Percentiles rank a stretch among this genome's conserved stretches.
These are phyloP conservation scores for Copidosoma floridanum DNA, from an alignment of 1,140 invertebrate species.

Conservation along the genomic window DNA sequence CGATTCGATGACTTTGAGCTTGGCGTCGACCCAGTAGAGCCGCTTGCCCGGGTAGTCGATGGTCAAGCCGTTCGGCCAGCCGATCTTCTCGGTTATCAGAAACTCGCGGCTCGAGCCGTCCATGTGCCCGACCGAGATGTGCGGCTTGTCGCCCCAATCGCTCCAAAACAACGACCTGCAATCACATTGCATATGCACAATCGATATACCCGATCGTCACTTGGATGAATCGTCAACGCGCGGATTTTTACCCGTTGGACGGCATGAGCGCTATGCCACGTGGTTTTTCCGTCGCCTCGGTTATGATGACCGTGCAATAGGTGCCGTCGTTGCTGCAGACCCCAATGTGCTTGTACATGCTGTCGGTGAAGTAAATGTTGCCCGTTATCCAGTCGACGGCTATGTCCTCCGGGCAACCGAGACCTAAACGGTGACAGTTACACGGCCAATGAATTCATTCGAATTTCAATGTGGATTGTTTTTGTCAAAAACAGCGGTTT, in stretches of 20 bases:
- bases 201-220: too few species aligned
- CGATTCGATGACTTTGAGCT: conserved; percentile 71
- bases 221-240: too few species aligned
- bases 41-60: conserved; percentile 81
- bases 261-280: conserved; percentile 65
- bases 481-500: conserved; percentile 12
- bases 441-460: too few species aligned
- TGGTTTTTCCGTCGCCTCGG: conserved; percentile 61
- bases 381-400: conserved; percentile 79
- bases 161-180: conserved; percentile 80
- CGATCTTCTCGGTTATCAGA: conserved; percentile 58
- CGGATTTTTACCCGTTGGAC: conserved; percentile 56
- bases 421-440: conserved; percentile 59
- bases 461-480: too few species aligned
- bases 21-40: conserved; percentile 78
- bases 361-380: conserved; percentile 81
- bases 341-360: conserved; percentile 67
- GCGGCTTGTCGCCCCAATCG: conserved; percentile 73
- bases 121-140: conserved; percentile 80
- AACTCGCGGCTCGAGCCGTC: conserved; percentile 69
- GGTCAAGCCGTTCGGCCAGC: conserved; percentile 87
- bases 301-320: conserved; percentile 64
- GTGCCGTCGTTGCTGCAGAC: conserved; percentile 68
- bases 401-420: conserved; percentile 72
- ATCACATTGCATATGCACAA: too few species aligned